A percentile compares a stretch with the other conserved stretches of the same genome.
These are phyloP conservation scores for Megatriorchis doriae DNA, from an alignment of 2,113 vertebrate genomes.

Conservation along the genomic window DNA sequence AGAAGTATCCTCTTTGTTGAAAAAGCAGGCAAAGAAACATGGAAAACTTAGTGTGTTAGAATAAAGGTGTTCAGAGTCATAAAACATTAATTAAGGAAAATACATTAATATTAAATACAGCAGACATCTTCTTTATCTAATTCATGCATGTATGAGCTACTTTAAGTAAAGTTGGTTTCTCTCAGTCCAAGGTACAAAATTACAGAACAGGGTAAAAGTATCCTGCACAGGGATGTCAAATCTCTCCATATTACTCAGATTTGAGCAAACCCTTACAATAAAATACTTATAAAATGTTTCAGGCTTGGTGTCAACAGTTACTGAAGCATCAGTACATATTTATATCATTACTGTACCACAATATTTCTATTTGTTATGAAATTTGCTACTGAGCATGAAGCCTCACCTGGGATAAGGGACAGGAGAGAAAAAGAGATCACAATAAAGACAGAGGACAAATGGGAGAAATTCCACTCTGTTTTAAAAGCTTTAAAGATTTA, in stretches of 20 bases:
- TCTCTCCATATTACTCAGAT: background rate
- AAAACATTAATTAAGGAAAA: conserved; percentile 63
- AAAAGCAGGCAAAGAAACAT: conserved; percentile 81
- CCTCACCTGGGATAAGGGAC: background rate
- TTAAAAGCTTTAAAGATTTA: conserved; percentile 3
- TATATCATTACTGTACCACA: background rate
- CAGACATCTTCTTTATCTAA: conserved; percentile 10
- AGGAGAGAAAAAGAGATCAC: background rate
- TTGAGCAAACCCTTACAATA: background rate
- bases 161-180: background rate
- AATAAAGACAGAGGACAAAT: background rate
- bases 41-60: conserved; percentile 85
- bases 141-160: conserved; percentile 1
- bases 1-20: conserved; percentile 96
- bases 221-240: background rate
- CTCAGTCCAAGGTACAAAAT: background rate
- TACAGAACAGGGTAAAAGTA: background rate
- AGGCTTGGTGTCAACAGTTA: background rate
- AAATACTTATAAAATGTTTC: background rate
- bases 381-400: background rate
- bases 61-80: conserved; percentile 55
- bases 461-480: background rate
- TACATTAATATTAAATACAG: conserved; percentile 56
- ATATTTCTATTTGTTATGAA: background rate
- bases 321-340: background rate